Evolutionary conservation across 2,113 vertebrate species (phyloP).

Genomic region (Bagarius yarrelli): DNA sequence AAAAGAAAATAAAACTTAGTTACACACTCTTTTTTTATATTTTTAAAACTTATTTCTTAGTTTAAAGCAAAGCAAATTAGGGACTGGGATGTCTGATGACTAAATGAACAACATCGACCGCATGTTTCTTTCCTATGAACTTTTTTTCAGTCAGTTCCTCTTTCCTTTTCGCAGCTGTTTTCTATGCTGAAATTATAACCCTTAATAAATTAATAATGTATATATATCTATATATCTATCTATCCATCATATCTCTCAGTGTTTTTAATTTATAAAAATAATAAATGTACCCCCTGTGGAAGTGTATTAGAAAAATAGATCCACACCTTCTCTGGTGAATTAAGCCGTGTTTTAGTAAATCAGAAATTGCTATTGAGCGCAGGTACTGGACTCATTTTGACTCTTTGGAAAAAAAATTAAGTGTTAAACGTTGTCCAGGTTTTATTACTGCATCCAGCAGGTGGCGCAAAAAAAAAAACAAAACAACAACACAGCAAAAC

Average conservation of each 20-base stretch:
- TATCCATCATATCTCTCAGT: neutral
- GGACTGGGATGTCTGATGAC: neutral
- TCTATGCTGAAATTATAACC: neutral
- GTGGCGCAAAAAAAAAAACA: constrained; percentile 9
- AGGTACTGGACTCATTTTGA: neutral
- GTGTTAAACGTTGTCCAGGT: neutral
- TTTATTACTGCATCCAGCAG: constrained; percentile 10
- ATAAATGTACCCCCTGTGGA: neutral
- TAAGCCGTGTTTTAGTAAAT: neutral
- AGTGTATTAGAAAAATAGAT: constrained; percentile 12
- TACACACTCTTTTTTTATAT: neutral
- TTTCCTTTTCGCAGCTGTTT: neutral
- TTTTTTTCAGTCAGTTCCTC: neutral
- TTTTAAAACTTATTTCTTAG: neutral
- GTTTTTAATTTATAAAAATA: neutral
- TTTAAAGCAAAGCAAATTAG: constrained; percentile 23
- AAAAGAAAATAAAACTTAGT: constrained; percentile 9
- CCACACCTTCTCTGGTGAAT: neutral
- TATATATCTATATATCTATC: neutral
- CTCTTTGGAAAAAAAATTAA: neutral
- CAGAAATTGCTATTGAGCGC: too few species aligned
- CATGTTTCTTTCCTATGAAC: neutral
- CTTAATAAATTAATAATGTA: constrained; percentile 9
- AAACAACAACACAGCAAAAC: neutral
- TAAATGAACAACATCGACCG: neutral